Base-by-base conservation (phyloP, 1,140 invertebrate genomes). In the Drosophila sechellia region DNA sequence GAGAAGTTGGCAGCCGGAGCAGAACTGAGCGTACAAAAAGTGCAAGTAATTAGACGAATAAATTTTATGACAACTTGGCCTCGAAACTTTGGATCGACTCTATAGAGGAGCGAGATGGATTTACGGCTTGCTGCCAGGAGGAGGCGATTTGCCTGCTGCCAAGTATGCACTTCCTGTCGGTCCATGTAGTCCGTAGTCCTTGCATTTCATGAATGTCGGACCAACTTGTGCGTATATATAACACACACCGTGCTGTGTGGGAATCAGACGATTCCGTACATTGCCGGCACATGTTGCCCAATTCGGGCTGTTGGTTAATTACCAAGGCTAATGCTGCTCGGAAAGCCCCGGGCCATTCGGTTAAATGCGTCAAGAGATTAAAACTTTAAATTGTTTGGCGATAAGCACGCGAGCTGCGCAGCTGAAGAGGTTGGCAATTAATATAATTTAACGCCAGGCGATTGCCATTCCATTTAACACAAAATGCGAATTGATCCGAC, bases 41-140 rank as follows among this genome's bases (percentile, higher is more conserved):
- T 74, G 70, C 83, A 76, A 77, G 83, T 86, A 86, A 86, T 87
- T 86, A 87, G 50, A 64, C 70, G 66, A 66, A 86, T 87, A 86
- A 72, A 86, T 79, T 87, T 61, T 71, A 78, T 75, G 74, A 60
- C 83, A 86, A 86, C 77, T 83, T 53, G 15, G 46, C 52, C 25
- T 6, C 20, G 43, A 57, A 66, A 65, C 25, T 42, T 52, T 40
- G 39, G 50, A 35, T 5, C 13, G 4, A 39, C 45, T 48, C 25
- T 17, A 13, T 48, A 17, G 46, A 15, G 1, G 17, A 12, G 42
- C 10, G 39, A 3, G 27, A 1, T 12, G 42, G 57, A 65, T 46
- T 42, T 35, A 42, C 17, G 31, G 34, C 13, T 34, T 34, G 13
- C 35, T 45, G 57, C 34, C 42, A 37, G 37, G 45, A 22, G 20